These are phyloP conservation scores for Paelopatides confundens DNA, from an alignment of 53 echinoderm and acorn worm genomes.

Conservation along the genomic window DNA sequence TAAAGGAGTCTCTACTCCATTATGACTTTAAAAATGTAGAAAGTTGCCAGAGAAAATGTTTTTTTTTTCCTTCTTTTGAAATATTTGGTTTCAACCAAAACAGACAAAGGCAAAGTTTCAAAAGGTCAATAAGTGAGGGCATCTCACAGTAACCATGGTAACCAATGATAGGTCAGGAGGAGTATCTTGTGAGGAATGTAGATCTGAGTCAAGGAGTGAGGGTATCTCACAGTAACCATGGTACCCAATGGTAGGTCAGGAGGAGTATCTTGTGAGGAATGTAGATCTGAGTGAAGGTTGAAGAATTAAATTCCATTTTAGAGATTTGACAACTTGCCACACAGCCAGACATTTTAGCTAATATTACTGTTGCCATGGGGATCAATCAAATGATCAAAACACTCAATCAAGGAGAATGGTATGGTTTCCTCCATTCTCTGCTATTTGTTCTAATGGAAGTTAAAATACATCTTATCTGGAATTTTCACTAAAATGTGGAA, in stretches of 20 bases:
- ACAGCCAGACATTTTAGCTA: background rate
- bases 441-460: too few species aligned
- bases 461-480: too few species aligned
- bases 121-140: slow-evolving; percentile 26
- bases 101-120: slow-evolving; percentile 25
- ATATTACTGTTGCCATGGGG: background rate
- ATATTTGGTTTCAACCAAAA: slow-evolving; percentile 1
- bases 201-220: background rate
- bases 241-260: slow-evolving; percentile 4
- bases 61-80: too few species aligned
- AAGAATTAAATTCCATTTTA: background rate
- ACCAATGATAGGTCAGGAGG: slow-evolving; percentile 2
- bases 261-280: background rate
- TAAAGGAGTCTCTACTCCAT: too few species aligned
- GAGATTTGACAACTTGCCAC: background rate
- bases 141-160: slow-evolving; percentile 3
- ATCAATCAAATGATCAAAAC: background rate
- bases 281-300: background rate
- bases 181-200: slow-evolving; percentile 1
- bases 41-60: background rate
- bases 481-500: too few species aligned
- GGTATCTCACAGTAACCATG: background rate
- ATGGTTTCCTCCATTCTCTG: too few species aligned
- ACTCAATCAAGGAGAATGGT: too few species aligned
- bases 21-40: too few species aligned